Conservation (phyloP, 1,140 invertebrate species). For the Drosophila rufa region DNA sequence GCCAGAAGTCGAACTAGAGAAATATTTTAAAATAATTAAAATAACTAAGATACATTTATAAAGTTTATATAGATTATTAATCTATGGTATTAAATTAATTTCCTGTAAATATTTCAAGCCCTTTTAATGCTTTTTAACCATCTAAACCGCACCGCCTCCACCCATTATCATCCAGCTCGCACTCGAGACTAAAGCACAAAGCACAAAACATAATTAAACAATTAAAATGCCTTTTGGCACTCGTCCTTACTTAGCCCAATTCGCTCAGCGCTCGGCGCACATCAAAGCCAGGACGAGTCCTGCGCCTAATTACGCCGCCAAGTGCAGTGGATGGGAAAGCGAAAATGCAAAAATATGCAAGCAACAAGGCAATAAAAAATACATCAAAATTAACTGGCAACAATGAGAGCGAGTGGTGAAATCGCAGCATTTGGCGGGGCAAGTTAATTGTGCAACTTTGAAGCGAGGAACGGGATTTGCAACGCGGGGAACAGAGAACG, state of each 20-base stretch:
- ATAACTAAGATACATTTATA: too few species aligned
- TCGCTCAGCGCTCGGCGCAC: conserved; percentile 19
- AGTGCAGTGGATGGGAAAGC: conserved; percentile 39
- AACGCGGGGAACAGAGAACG: not conserved
- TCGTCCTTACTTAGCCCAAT: conserved; percentile 48
- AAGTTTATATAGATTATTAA: too few species aligned
- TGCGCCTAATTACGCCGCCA: conserved; percentile 53
- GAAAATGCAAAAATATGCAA: conserved; percentile 55
- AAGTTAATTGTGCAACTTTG: conserved; percentile 56
- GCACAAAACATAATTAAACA: conserved; percentile 57
- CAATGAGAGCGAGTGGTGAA: conserved; percentile 30
- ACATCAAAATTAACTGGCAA: conserved; percentile 60
- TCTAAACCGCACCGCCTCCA: not conserved
- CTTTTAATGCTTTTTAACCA: too few species aligned
- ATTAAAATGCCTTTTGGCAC: conserved; percentile 49
- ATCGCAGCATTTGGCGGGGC: conserved; percentile 39
- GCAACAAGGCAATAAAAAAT: conserved; percentile 38
- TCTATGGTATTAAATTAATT: not conserved
- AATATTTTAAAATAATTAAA: too few species aligned
- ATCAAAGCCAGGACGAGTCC: conserved; percentile 40
- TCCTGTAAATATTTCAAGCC: not conserved
- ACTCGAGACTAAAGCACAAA: conserved; percentile 24
- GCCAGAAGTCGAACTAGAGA: too few species aligned
- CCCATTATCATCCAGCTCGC: not conserved
- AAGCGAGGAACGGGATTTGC: conserved; percentile 4